Evolutionary conservation across 2,797 vertebrate species (phyloP), one percentile per base, ranked within the genome.

Genomic region (Coreius guichenoti): DNA sequence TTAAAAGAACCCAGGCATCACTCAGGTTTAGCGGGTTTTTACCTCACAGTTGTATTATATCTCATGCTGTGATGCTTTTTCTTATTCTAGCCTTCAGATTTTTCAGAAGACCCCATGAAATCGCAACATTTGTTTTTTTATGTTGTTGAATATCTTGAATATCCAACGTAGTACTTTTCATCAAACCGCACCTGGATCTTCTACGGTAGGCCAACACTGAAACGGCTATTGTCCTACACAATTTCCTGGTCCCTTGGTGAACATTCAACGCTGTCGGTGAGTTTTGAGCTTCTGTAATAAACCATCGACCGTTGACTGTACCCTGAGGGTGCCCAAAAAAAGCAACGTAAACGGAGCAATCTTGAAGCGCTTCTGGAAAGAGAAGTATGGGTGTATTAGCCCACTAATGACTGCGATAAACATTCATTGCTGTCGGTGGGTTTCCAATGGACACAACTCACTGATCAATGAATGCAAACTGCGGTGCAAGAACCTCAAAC

Each of bases 261-360:
- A 99, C 98, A 99, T 99, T 99, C 98, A 99, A 99, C 98, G 98
- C 98, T 99, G 98, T 99, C 98, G 98, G 98, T 99, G 98, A 99
- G 98, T 99, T 99, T 89, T 98, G 95, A 92, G 93, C 94, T 94
- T 95, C 92, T 94, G 87, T 95, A 86, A 94, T 92, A 99, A 99
- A 99, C 98, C 98, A 99, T 98, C 96, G 97, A 98, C 96, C 98
- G 98, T 99, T 99, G 98, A 98, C 96, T 99, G 98, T 99, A 98
- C 98, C 98, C 96, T 96, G 96, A 96, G 97, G 94, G 95, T 81
- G 49, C 43, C 84, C 72, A 79, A 83, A 82, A 33, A 65, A n/a
- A 36, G 14, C 75, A 0, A 16, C 65, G 12, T 7, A 36, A 61
- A 36, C 5, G 7, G 58, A 51, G 67, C 74, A 63, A 74, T 56